Base-by-base conservation (phyloP, 2,797 vertebrate genomes). In the Lepilemur septentrionalis region DNA sequence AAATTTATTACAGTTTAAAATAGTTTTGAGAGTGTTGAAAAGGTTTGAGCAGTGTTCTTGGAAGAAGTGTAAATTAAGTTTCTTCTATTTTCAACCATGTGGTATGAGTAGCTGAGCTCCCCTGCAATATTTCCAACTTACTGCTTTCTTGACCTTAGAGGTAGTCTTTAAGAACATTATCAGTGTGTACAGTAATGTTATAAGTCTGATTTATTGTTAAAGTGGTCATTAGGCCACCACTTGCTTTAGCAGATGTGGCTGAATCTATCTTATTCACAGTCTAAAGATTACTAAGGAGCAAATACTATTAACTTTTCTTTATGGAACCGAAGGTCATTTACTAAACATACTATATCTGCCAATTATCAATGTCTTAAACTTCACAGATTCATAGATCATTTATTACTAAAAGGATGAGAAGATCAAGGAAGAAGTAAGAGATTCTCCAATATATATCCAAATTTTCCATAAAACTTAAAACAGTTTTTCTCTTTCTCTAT, bases 191-290 rank as follows among this genome's bases (percentile, higher is more conserved):
- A 87, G 35, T 61, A 75, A 92, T 18, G 18, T 69, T 84, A 38
- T 70, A 22, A 50, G 15, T 89, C 59, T 91, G 63, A 80, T 84
- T 75, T 96, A 52, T 28, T 41, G 8, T 48, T 83, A 87, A 89
- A 87, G 23, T 15, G 52, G 8, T 78, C 48, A 76, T 95, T 87
- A 89, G 55, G 20, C 46, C 28, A 89, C 61, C 67, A 32, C 69
- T 73, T 94, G 80, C 89, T 73, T 84, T 65, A 67, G 73, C 11
- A 82, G 43, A 61, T 79, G 50, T 41, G 78, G 48, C 61, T 92
- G 41, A 92, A 69, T 96, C 76, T 87, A 89, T 81, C 87, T 78
- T 69, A 69, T 63, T 92, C 76, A 89, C 76, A 79, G n/a, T 41
- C 17, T 90, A 72, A 52, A 88, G 38, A 75, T 89, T 78, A 78